phyloP scores from a whole-genome alignment of 92 coral and sea anemone species.

The Umimayanthus chanpuru region DNA sequence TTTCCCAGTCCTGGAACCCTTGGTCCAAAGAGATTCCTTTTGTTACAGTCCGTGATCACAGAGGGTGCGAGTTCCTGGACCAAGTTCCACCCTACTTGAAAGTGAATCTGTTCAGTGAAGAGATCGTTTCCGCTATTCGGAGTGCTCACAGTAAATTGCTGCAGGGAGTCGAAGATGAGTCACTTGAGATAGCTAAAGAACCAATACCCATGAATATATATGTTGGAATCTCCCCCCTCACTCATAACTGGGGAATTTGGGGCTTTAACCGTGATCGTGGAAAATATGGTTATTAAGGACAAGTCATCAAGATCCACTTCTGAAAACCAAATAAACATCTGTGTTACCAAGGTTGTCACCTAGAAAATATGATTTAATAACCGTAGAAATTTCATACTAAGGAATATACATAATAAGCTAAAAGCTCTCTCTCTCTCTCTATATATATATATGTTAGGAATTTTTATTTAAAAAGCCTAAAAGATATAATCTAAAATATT shows the following conservation, averaged over 20 bases:
- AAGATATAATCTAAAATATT: too few relatives aligned
- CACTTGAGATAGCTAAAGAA: constrained; percentile 81
- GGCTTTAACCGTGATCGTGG: constrained; percentile 96
- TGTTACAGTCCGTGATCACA: constrained; percentile 84
- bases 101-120: constrained; percentile 68
- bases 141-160: constrained; percentile 71
- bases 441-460: too few relatives aligned
- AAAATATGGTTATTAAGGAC: constrained; percentile 67
- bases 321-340: background rate
- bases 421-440: background rate
- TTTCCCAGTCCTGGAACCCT: constrained; percentile 95
- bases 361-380: background rate
- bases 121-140: constrained; percentile 62
- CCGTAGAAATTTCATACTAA: background rate
- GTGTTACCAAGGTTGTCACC: background rate
- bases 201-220: constrained; percentile 87
- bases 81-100: constrained; percentile 71
- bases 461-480: too few relatives aligned
- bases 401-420: background rate
- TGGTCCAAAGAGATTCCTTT: constrained; percentile 91
- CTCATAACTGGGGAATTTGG: constrained; percentile 85
- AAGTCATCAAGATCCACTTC: background rate
- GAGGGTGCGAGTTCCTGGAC: constrained; percentile 59
- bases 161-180: constrained; percentile 73
- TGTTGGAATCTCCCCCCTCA: constrained; percentile 84